Base-by-base conservation (phyloP, 2,797 vertebrate genomes). In the Enteromius argenteus region DNA sequence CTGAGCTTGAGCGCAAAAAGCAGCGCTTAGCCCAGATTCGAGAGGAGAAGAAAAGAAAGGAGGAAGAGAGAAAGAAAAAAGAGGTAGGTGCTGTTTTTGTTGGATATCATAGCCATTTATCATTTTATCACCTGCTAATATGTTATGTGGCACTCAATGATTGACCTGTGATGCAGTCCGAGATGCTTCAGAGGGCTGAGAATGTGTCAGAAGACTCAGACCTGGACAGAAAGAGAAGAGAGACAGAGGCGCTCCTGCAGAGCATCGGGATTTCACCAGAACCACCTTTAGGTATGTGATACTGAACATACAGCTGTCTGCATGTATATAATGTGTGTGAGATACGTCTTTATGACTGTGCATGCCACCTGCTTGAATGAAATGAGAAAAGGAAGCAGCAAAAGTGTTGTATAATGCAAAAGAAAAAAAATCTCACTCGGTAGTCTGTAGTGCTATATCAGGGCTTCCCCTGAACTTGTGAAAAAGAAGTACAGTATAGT, bases 1-100 rank as follows among this genome's bases (percentile, higher is more conserved):
- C 96, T 21, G 96, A 97, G 90, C 94, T 97, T n/a, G 96, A 97
- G 90, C 95, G 95, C 88, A 97, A 97, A 90, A 97, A 97, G 72
- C 96, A 96, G 86, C 95, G 96, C 51, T 93, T 97, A 86, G 96
- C 96, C 85, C 96, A 97, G 88, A 97, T 97, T 88, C 94, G 96
- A 88, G 96, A 97, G 91, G 96, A 97, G 85, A 97, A 97, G 91
- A 97, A 96, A 86, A 92, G 96, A 30, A 97, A 96, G 89, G 96
- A 97, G 82, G 96, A 97, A 84, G 96, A 97, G 88, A 94, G 95
- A 79, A 97, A 96, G 89, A 97, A 95, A 91, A 97, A 96, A 91
- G 96, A 97, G 94, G 96, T 97, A 91, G 94, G 84, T 72, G 39
- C 10, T 68, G 7, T 27, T 53, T 49, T 37, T 14, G 11, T 19